These are phyloP conservation scores for Leptopilina myrica DNA, from an alignment of 2,888 invertebrate genomes.

Conservation along the genomic window DNA sequence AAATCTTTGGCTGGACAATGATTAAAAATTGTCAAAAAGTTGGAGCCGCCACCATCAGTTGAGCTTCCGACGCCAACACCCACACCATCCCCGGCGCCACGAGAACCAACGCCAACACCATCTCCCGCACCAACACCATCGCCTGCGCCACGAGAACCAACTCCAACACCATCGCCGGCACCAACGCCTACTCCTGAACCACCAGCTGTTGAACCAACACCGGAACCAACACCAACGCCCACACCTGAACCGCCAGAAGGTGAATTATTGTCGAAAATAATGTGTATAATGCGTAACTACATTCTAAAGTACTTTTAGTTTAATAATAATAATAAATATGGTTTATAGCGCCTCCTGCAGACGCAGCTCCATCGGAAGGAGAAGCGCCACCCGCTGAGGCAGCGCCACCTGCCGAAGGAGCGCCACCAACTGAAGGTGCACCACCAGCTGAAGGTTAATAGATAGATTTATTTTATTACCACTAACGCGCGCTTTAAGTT, in stretches of 20 bases:
- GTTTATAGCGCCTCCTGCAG: constrained; percentile 63
- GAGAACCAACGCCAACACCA: constrained; percentile 58
- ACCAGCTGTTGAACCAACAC: constrained; percentile 61
- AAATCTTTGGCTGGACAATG: constrained; percentile 2
- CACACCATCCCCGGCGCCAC: constrained; percentile 57
- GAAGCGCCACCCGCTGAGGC: constrained; percentile 57
- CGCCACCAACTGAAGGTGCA: constrained; percentile 55
- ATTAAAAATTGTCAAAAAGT: constrained; percentile 37
- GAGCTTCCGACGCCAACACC: constrained; percentile 52
- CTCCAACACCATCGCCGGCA: constrained; percentile 65
- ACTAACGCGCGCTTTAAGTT: not conserved
- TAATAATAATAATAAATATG: not conserved
- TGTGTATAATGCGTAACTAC: too few relatives aligned
- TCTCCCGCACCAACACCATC: constrained; percentile 62
- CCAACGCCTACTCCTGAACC: constrained; percentile 66
- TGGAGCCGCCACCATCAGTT: constrained; percentile 49
- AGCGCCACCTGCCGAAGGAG: constrained; percentile 58
- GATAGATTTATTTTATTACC: not conserved
- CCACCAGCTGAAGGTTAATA: constrained; percentile 53
- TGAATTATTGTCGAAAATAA: not conserved
- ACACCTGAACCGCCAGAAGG: constrained; percentile 69
- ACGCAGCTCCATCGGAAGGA: constrained; percentile 68
- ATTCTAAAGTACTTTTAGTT: not conserved
- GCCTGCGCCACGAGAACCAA: constrained; percentile 62
- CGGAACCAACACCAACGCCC: constrained; percentile 60